Conservation (phyloP, 2,888 invertebrate genomes). For the Noctua comes region DNA sequence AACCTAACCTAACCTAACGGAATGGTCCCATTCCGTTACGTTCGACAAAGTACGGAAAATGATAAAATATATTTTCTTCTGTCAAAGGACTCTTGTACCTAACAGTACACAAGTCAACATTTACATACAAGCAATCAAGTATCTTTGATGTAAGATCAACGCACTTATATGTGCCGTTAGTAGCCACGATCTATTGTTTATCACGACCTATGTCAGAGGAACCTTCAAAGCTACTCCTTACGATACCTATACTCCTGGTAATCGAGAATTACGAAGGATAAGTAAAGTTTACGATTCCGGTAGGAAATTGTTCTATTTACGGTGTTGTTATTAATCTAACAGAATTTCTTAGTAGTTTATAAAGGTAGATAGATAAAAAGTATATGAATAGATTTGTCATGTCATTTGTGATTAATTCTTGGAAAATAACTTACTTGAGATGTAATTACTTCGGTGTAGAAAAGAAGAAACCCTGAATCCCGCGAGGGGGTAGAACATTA, state of each 20-base stretch:
- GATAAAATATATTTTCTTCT: not conserved
- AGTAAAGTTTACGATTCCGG: conserved; percentile 43
- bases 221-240: conserved; percentile 38
- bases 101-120: conserved; percentile 43
- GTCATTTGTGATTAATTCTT: not conserved
- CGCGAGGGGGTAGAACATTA: not conserved
- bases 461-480: not conserved
- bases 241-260: not conserved
- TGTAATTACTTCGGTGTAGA: not conserved
- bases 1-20: no score
- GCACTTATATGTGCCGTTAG: conserved; percentile 25
- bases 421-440: not conserved
- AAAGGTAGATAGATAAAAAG: conserved; percentile 9
- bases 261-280: conserved; percentile 20
- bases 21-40: not conserved
- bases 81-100: not conserved
- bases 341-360: conserved; percentile 23
- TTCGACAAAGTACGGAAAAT: not conserved
- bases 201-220: conserved; percentile 45
- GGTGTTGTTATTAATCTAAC: conserved; percentile 4
- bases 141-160: conserved; percentile 36
- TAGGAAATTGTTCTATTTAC: conserved; percentile 34
- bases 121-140: conserved; percentile 30
- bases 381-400: not conserved
- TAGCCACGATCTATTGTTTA: conserved; percentile 44